Percentiles rank a stretch among this genome's conserved stretches.
These are phyloP conservation scores for Hyppa rectilinea DNA, from an alignment of 2,888 invertebrate genomes.

Conservation along the genomic window DNA sequence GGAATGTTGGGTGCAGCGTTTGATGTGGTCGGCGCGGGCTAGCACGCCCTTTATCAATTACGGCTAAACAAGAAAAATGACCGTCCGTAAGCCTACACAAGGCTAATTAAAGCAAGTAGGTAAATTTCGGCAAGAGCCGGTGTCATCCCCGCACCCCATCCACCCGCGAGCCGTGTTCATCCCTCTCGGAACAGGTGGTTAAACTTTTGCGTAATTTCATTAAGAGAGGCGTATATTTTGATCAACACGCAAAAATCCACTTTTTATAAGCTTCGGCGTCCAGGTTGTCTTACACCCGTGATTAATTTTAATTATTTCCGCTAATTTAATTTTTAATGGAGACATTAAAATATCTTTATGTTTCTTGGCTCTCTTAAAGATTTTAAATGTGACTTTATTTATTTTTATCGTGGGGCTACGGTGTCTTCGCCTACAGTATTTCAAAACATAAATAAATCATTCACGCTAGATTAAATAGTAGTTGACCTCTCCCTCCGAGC, in stretches of 20 bases:
- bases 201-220: slow-evolving; percentile 85
- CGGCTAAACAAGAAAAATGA: slow-evolving; percentile 89
- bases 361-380: slow-evolving; percentile 28
- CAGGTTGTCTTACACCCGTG: slow-evolving; percentile 69
- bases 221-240: slow-evolving; percentile 83
- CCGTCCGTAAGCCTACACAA: slow-evolving; percentile 85
- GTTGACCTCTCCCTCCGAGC: slow-evolving; percentile 87
- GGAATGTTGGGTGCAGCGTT: slow-evolving; percentile 71
- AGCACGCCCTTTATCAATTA: slow-evolving; percentile 88
- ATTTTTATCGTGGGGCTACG: slow-evolving; percentile 33
- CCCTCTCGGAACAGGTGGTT: slow-evolving; percentile 83
- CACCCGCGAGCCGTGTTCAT: slow-evolving; percentile 63
- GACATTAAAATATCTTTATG: slow-evolving; percentile 55
- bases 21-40: slow-evolving; percentile 75
- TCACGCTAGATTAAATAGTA: slow-evolving; percentile 89
- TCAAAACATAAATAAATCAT: slow-evolving; percentile 88
- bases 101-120: slow-evolving; percentile 89
- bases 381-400: slow-evolving; percentile 39
- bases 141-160: slow-evolving; percentile 72
- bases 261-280: slow-evolving; percentile 73
- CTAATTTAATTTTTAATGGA: slow-evolving; percentile 64
- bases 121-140: slow-evolving; percentile 82
- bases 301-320: slow-evolving; percentile 72
- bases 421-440: slow-evolving; percentile 69
- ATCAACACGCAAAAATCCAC: slow-evolving; percentile 76